Evolutionary conservation across 2,797 vertebrate species (phyloP).

Genomic region (Pseudopleuronectes americanus): DNA sequence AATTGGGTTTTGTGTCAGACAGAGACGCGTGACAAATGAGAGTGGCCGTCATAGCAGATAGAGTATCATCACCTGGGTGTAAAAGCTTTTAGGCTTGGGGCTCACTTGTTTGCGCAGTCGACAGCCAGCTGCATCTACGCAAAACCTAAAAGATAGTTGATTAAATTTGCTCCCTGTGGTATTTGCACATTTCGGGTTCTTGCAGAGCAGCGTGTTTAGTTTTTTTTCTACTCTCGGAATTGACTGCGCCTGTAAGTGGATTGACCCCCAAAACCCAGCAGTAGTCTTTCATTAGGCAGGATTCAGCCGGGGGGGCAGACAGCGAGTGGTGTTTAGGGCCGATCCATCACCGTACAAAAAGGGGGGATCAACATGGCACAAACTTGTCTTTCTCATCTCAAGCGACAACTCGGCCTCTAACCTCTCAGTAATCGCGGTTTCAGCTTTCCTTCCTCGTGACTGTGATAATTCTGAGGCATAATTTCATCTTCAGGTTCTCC

Average conservation of each 20-base stretch:
- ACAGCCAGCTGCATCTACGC: slow-evolving; percentile 56
- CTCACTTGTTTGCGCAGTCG: slow-evolving; percentile 53
- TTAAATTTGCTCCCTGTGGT: slow-evolving; percentile 69
- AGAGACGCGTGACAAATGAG: slow-evolving; percentile 69
- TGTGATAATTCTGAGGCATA: slow-evolving; percentile 36
- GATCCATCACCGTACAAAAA: slow-evolving; percentile 63
- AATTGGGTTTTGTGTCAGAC: slow-evolving; percentile 71
- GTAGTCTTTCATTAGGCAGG: slow-evolving; percentile 75
- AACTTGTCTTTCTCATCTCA: slow-evolving; percentile 57
- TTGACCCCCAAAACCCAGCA: slow-evolving; percentile 74
- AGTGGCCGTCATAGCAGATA: slow-evolving; percentile 67
- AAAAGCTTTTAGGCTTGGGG: slow-evolving; percentile 53
- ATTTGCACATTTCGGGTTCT: slow-evolving; percentile 69
- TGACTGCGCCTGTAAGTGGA: slow-evolving; percentile 73
- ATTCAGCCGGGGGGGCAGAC: slow-evolving; percentile 65
- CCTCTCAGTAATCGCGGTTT: slow-evolving; percentile 42
- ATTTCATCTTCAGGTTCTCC: slow-evolving; percentile 45
- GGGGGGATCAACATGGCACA: slow-evolving; percentile 46
- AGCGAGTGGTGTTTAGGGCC: slow-evolving; percentile 61
- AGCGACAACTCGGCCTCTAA: slow-evolving; percentile 40
- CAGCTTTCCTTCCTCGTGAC: slow-evolving; percentile 35
- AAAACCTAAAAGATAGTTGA: slow-evolving; percentile 59
- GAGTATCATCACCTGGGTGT: slow-evolving; percentile 72
- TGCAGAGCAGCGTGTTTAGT: slow-evolving; percentile 67
- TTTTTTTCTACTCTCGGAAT: slow-evolving; percentile 62